Evolutionary conservation across 1,140 invertebrate genomes (phyloP), one percentile per base, ranked within the genome.

Genomic region (Apolygus lucorum): DNA sequence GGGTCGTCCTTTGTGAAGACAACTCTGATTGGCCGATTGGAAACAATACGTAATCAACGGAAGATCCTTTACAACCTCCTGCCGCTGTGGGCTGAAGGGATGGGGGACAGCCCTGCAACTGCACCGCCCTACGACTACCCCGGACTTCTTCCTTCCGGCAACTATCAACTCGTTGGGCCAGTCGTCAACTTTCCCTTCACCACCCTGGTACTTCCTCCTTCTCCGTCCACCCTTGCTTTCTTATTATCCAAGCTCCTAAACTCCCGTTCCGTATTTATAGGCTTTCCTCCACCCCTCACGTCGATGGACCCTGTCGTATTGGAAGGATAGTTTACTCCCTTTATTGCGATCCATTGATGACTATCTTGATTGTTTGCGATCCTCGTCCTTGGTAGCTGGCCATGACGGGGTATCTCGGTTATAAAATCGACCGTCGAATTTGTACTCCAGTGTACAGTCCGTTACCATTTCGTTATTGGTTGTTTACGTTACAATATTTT

Each of bases 21-120:
- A 59, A 21, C 54, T 22, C 54, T 59, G 54, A 59, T 59, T 59
- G 54, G 54, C 54, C 54, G 11, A 59, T 59, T 59, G 54, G 54
- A 59, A 59, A 59, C 54, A 59, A 59, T 59, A 59, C 54, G 54
- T 59, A 59, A 59, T 59, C 54, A 59, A 59, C 54, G 54, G 54
- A 59, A 59, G 54, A 59, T 59, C 54, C 54, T 59, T 59, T 59
- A 59, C 54, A 13, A 59, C 13, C 22, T 59, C 54, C 54, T 21
- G 2, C 54, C 11, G 8, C 54, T 4, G 8, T 21, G 22, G 22
- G 11, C 11, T 24, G 4, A 4, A 11, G 22, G 54, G 4, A 4
- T 4, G 54, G 54, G 22, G 17, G 34, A 49, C 34, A 59, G 11
- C 22, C 54, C 11, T 59, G 54, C 54, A 59, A 59, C 54, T 59